Conservation (phyloP, 2,888 invertebrate species). For the Drosophila diplacantha region DNA sequence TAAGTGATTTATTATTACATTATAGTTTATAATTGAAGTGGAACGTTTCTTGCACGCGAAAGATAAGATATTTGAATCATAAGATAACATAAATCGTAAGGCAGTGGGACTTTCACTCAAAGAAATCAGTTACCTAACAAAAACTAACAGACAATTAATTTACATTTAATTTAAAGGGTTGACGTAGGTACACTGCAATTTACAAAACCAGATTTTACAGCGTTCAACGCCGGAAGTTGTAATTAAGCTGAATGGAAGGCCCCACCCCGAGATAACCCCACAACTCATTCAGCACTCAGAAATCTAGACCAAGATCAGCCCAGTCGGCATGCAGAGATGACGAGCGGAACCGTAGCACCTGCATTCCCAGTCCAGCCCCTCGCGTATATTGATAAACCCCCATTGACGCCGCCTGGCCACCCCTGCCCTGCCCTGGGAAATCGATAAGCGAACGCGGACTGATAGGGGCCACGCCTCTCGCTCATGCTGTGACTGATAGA, state of each 20-base stretch:
- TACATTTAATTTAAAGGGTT: background rate
- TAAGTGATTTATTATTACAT: background rate
- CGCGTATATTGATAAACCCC: conserved; percentile 28
- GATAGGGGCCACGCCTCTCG: conserved; percentile 39
- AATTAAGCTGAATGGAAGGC: conserved; percentile 18
- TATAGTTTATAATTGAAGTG: background rate
- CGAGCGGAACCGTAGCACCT: conserved; percentile 22
- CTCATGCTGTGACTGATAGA: conserved; percentile 36
- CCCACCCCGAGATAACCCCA: conserved; percentile 24
- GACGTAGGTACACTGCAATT: background rate
- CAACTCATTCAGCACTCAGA: conserved; percentile 15
- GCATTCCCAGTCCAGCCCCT: conserved; percentile 33
- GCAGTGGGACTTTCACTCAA: too few species aligned
- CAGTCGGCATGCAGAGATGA: conserved; percentile 27
- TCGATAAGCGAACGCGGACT: conserved; percentile 21
- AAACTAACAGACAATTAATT: background rate
- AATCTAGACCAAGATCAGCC: conserved; percentile 23
- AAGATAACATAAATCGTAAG: background rate
- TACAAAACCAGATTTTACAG: conserved; percentile 1
- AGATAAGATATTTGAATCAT: background rate
- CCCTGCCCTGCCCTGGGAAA: background rate
- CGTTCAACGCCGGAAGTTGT: conserved; percentile 16
- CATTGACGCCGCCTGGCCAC: conserved; percentile 29
- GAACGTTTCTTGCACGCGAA: background rate
- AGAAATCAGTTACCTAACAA: background rate